Conservation (phyloP, 2,113 vertebrate species). For the Phrynosoma blainvillii region DNA sequence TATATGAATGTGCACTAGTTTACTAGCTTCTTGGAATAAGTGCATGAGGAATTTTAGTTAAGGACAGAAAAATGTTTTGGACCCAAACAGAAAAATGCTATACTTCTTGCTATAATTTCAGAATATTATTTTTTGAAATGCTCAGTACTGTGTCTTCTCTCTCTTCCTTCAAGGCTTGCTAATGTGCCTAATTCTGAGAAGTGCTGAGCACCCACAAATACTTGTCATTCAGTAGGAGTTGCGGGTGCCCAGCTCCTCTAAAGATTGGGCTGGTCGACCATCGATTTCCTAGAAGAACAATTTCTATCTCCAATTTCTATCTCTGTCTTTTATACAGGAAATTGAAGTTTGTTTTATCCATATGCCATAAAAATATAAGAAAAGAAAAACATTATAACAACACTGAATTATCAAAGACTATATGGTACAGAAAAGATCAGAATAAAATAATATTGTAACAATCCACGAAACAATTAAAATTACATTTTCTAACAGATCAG, state of each 20-base stretch:
- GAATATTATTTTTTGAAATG: background rate
- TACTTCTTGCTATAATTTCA: background rate
- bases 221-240: slow-evolving; percentile 34
- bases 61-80: background rate
- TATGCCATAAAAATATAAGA: background rate
- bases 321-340: background rate
- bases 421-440: background rate
- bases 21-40: background rate
- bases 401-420: background rate
- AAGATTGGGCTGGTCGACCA: slow-evolving; percentile 9
- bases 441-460: background rate
- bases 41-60: background rate
- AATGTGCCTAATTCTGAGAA: slow-evolving; percentile 33
- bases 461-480: background rate
- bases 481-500: background rate
- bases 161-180: background rate
- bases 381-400: background rate
- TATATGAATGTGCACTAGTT: background rate
- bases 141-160: background rate
- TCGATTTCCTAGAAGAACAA: slow-evolving; percentile 7
- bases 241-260: slow-evolving; percentile 44
- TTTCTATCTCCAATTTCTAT: background rate
- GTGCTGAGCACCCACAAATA: slow-evolving; percentile 47
- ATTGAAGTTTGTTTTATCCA: background rate
- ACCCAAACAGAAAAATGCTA: background rate